A percentile compares a stretch with the other conserved stretches of the same genome.
phyloP scores from a whole-genome alignment of 1,140 invertebrate species.

The Cherax quadricarinatus region DNA sequence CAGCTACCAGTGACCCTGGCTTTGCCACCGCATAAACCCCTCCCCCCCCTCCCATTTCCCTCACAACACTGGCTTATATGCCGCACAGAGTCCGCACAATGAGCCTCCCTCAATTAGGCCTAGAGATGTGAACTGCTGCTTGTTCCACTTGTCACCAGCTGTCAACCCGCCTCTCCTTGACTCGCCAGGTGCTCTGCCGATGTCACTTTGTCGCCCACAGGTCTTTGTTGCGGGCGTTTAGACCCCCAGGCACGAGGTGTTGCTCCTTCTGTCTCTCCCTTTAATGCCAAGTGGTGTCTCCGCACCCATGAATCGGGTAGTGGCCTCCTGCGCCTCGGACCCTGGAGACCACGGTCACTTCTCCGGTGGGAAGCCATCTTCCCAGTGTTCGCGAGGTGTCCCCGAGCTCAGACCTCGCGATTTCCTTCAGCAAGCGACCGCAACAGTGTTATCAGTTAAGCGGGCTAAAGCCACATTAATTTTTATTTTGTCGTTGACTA shows the following conservation, averaged over 20 bases:
- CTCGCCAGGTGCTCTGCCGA: slow-evolving; percentile 45
- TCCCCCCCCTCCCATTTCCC: no score
- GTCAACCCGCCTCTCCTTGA: slow-evolving; percentile 57
- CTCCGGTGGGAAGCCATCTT: background rate
- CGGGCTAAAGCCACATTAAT: slow-evolving; percentile 67
- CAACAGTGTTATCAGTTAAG: slow-evolving; percentile 50
- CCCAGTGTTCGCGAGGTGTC: no score
- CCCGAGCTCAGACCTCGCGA: background rate
- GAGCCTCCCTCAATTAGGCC: slow-evolving; percentile 33
- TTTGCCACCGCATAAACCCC: no score
- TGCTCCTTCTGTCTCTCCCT: slow-evolving; percentile 52
- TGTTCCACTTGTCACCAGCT: slow-evolving; percentile 17
- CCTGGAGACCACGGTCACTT: background rate
- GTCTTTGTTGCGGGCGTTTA: slow-evolving; percentile 54
- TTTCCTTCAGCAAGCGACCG: background rate
- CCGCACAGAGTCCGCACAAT: slow-evolving; percentile 11
- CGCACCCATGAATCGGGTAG: slow-evolving; percentile 26
- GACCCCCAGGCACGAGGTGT: slow-evolving; percentile 51
- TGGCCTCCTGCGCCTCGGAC: no score
- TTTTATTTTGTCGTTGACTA: slow-evolving; percentile 64
- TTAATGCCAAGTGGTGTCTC: slow-evolving; percentile 55
- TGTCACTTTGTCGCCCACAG: slow-evolving; percentile 61
- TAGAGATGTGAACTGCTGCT: slow-evolving; percentile 3
- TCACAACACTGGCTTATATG: background rate
- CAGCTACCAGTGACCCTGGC: background rate